Base-by-base conservation (phyloP, 2,113 vertebrate species). In the Alouatta palliata region DNA sequence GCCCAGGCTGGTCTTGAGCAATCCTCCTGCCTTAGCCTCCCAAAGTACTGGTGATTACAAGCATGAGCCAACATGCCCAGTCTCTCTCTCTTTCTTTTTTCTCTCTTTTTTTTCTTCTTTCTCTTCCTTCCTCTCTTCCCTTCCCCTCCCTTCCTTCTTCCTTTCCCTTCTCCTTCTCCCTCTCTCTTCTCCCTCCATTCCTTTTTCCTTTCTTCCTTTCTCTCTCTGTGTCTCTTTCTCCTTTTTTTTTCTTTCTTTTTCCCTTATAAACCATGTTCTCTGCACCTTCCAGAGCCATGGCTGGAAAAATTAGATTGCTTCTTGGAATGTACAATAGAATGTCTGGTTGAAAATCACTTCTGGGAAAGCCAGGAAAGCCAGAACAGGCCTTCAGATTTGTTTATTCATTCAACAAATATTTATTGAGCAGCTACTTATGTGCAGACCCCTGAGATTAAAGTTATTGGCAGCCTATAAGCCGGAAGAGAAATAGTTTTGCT, bases 381-480 rank as follows among this genome's bases (percentile, higher is more conserved):
- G 56, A 82, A 81, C 37, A 80, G 47, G 45, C 1, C 1, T 83
- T 93, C 80, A 84, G n/a, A 68, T 77, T 66, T 93, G 90, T 97
- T 95, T 94, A 76, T 82, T 77, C 52, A 73, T 43, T 93, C 56
- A 90, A 35, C 64, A 96, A 47, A 52, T 92, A 71, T 92, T 90
- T 97, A 93, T 70, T 81, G 30, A 92, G 45, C 54, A 95, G 47
- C 52, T 79, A 68, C 73, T 91, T 75, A 52, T 30, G 17, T 97
- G 73, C 84, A 95, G 43, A 13, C 13, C 52, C 56, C 61, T 68
- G 86, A 97, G 82, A 95, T 84, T 75, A 45, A 94, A 94, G 77
- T 45, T 92, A 84, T 52, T 52, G 45, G 16, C 52, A 93, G 1
- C 95, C 76, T 92, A 61, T 85, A 95, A 95, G 32, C 61, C 40